These are phyloP conservation scores for Bombus terrestris DNA, from an alignment of 1,140 invertebrate species.

Conservation along the genomic window DNA sequence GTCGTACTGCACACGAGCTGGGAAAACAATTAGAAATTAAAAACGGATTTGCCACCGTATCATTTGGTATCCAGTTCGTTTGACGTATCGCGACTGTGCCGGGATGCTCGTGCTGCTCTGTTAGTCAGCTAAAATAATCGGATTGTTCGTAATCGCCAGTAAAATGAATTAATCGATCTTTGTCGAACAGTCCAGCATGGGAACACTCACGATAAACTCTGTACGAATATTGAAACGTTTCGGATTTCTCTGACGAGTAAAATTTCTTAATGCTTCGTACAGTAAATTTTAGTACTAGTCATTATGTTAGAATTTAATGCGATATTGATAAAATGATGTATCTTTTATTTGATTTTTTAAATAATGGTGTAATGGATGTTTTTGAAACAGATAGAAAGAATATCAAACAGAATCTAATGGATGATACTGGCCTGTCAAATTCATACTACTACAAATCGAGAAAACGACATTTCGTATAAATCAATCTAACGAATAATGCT, in stretches of 20 bases:
- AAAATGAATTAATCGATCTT: constrained; percentile 52
- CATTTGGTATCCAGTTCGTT: constrained; percentile 19
- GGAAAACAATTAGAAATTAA: constrained; percentile 22
- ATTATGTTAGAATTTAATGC: no score
- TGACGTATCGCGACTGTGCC: background rate
- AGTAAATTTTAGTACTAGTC: no score
- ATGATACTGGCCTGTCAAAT: no score
- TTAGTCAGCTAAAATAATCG: constrained; percentile 44
- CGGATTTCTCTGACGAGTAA: background rate
- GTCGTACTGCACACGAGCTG: no score
- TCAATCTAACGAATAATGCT: background rate
- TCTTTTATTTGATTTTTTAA: no score
- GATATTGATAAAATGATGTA: no score
- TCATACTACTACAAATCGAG: no score
- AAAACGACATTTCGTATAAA: no score
- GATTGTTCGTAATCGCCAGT: constrained; percentile 36
- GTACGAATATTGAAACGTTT: background rate
- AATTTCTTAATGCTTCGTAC: no score
- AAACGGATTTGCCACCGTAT: background rate
- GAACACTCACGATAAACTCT: background rate
- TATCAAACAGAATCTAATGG: no score
- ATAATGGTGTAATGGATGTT: no score
- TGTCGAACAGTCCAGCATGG: background rate
- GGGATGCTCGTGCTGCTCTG: background rate
- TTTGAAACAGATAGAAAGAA: no score